A percentile compares a stretch with the other conserved stretches of the same genome.
phyloP scores from a whole-genome alignment of 2,888 invertebrate species.

The Sinopyrophorus schimmeli region DNA sequence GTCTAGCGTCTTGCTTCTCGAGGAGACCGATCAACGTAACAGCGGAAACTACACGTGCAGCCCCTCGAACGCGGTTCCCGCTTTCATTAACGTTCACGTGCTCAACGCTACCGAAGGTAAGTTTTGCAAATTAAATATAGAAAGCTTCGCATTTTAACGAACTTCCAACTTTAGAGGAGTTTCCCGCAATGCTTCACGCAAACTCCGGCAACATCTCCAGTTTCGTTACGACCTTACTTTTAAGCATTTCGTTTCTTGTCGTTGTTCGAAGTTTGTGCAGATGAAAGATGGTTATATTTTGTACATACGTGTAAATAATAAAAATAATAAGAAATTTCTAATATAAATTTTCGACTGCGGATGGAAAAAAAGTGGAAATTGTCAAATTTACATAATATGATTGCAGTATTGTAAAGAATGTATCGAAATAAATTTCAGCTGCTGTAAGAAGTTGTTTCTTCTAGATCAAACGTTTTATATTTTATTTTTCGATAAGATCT shows the following conservation, averaged over 20 bases:
- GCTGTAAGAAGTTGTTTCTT: too few relatives aligned
- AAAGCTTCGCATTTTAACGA: conserved; percentile 12
- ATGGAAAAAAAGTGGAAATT: too few relatives aligned
- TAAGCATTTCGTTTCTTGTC: conserved; percentile 4
- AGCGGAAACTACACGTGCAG: conserved; percentile 73
- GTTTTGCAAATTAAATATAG: conserved; percentile 12
- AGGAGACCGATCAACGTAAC: conserved; percentile 62
- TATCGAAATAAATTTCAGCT: too few relatives aligned
- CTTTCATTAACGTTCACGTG: conserved; percentile 69
- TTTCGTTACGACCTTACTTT: conserved; percentile 8
- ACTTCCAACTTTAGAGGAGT: conserved; percentile 61
- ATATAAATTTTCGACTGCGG: not conserved
- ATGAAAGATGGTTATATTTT: too few relatives aligned
- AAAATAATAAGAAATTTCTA: not conserved
- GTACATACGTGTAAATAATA: conserved; percentile 14
- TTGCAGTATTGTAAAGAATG: conserved; percentile 4
- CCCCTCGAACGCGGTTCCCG: conserved; percentile 67
- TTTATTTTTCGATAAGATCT: too few relatives aligned
- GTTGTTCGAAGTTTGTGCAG: too few relatives aligned
- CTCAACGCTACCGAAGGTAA: conserved; percentile 64
- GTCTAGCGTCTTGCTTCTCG: conserved; percentile 68
- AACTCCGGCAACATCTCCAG: conserved; percentile 54
- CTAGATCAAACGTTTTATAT: too few relatives aligned
- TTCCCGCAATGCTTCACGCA: conserved; percentile 73
- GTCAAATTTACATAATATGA: not conserved